Conservation (phyloP, 2,113 vertebrate genomes). For the Chloropsis hardwickii region DNA sequence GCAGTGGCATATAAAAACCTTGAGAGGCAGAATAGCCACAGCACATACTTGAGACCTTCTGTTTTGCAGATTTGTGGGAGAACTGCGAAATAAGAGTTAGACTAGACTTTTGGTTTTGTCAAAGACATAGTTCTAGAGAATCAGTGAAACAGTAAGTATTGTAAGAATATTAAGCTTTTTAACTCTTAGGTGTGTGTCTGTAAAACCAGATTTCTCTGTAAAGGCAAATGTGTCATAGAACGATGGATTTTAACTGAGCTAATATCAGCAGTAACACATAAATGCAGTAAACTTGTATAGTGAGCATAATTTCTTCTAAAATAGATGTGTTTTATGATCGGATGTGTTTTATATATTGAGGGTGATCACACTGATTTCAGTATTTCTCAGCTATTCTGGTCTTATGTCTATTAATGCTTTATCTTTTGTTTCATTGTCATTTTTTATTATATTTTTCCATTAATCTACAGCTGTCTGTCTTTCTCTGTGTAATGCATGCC, state of each 20-base stretch:
- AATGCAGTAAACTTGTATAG: not conserved
- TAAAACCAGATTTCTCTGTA: not conserved
- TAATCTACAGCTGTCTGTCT: not conserved
- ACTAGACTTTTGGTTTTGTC: not conserved
- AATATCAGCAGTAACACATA: not conserved
- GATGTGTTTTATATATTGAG: not conserved
- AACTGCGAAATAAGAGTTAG: not conserved
- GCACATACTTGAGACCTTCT: not conserved
- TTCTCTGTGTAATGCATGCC: not conserved
- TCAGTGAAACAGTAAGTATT: constrained; percentile 51
- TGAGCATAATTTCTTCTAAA: not conserved
- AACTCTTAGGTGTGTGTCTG: not conserved
- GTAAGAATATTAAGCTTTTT: not conserved
- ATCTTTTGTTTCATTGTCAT: not conserved
- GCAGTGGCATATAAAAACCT: constrained; percentile 34
- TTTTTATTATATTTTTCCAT: not conserved
- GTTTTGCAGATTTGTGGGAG: not conserved
- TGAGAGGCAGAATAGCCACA: not conserved
- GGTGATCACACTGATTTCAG: not conserved
- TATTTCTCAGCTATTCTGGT: not conserved
- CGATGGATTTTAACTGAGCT: not conserved
- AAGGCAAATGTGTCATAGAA: not conserved
- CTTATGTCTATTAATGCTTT: not conserved
- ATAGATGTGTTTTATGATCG: not conserved
- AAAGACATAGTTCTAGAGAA: not conserved